Evolutionary conservation across 2,113 vertebrate species (phyloP), one percentile per base, ranked within the genome.

Genomic region (Sylvia atricapilla): DNA sequence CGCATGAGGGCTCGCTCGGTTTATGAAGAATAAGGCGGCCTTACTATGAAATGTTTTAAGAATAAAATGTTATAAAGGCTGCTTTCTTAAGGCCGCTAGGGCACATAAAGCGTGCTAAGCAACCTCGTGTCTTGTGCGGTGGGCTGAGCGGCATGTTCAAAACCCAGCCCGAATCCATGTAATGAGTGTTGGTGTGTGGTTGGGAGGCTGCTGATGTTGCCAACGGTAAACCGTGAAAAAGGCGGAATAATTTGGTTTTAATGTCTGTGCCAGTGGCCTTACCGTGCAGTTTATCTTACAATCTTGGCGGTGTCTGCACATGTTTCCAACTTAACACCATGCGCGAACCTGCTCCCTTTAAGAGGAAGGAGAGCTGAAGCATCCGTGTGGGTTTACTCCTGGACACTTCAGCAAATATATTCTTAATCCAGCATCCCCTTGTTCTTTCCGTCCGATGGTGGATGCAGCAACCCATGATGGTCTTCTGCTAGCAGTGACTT

Each of bases 311-410:
- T 30, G 86, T 44, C 11, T 21, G n/a, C 19, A 31, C 13, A 2
- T 7, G 17, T 1, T 9, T 5, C 2, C 60, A 47, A 35, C 10
- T 37, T 30, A 33, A 44, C 15, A 24, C 24, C 33, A 7, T 15
- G 60, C 31, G 16, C 0, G 6, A 31, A 63, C 3, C 72, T 3
- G 30, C 64, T 72, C 18, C 37, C 69, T 85, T 37, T 66, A 7
- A 11, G 1, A 16, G 25, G 23, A 30, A 52, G 68, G 59, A 30
- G 39, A 81, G 55, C 7, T 28, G 24, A n/a, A 31, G 41, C 22
- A 17, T 7, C 6, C 1, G 0, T 24, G 7, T 21, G 9, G 11
- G 5, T 62, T 50, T 19, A 28, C 18, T 1, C 1, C 25, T 4
- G 3, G 28, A 58, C 27, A 23, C 11, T 37, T 35, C 25, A 31